These are phyloP conservation scores for Istiophorus platypterus DNA, from an alignment of 2,113 vertebrate genomes.

Conservation along the genomic window DNA sequence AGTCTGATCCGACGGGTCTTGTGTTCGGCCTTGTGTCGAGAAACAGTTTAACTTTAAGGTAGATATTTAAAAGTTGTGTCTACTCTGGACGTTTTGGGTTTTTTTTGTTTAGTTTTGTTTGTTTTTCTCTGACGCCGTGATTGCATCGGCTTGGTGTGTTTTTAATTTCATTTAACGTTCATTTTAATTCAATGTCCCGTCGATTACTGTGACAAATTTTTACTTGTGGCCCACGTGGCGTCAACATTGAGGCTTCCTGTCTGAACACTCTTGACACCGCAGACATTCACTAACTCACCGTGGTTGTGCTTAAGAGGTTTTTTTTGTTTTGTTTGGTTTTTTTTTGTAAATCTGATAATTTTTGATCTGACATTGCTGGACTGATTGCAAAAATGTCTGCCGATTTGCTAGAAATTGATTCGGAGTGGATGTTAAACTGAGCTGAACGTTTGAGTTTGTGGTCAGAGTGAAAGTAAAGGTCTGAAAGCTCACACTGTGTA, in stretches of 20 bases:
- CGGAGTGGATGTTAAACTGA: not conserved
- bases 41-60: slow-evolving; percentile 17
- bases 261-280: not conserved
- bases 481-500: slow-evolving; percentile 23
- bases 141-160: slow-evolving; percentile 37
- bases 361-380: not conserved
- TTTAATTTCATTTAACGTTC: slow-evolving; percentile 23
- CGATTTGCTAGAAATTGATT: not conserved
- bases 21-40: not conserved
- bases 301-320: not conserved
- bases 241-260: not conserved
- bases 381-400: not conserved
- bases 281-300: slow-evolving; percentile 5
- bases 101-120: too few relatives aligned
- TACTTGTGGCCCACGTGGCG: not conserved
- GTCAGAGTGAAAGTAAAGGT: not conserved
- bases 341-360: not conserved
- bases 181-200: slow-evolving; percentile 4
- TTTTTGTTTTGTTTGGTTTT: too few relatives aligned
- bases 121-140: slow-evolving; percentile 38
- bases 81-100: slow-evolving; percentile 22
- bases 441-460: not conserved
- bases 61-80: slow-evolving; percentile 8
- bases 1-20: slow-evolving; percentile 4
- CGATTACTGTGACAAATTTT: not conserved